Base-by-base conservation (phyloP, 2,888 invertebrate genomes). In the Panzeria rudis region DNA sequence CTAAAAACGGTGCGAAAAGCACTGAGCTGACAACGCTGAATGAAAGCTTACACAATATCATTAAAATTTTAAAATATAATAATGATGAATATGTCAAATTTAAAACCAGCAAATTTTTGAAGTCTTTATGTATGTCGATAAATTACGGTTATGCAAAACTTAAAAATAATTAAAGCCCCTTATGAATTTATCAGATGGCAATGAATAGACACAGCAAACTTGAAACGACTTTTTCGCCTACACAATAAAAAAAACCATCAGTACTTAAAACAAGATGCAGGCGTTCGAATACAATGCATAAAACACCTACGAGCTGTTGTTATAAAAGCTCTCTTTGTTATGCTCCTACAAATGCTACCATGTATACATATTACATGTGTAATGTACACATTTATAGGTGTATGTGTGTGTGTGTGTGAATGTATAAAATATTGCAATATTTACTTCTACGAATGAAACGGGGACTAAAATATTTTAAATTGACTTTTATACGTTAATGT, bases 401-500 rank as follows among this genome's bases (percentile, higher is more conserved):
- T 20, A 20, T 11, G n/a, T 7, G 29, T 54, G 25, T 6, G 32
- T 32, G 11, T 29, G 29, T 29, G 13, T 20, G 38, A 35, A 41
- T 25, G 35, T 52, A 32, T 44, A 5, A 1, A 44, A 4, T 54
- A 23, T 23, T n/a, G 11, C 17, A 71, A 25, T 71, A 47, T 61
- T 13, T 35, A n/a, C 6, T 59, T 59, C 32, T 61, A 15, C 2
- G 20, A 76, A 32, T 44, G 44, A 56, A 56, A 59, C 35, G 54
- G 23, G 56, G 50, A 20, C 59, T 52, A 20, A 69, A 59, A 38
- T 47, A 17, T n/a, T 52, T 32, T 50, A 32, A 79, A 79, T 72
- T 72, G 79, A 79, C 56, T 79, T 79, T 71, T 69, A 52, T 50
- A 54, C 54, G 13, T 61, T 69, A 25, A 7, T 52, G 50, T 25